These are phyloP conservation scores for Camelus bactrianus DNA, from an alignment of 2,113 vertebrate species.

Conservation along the genomic window DNA sequence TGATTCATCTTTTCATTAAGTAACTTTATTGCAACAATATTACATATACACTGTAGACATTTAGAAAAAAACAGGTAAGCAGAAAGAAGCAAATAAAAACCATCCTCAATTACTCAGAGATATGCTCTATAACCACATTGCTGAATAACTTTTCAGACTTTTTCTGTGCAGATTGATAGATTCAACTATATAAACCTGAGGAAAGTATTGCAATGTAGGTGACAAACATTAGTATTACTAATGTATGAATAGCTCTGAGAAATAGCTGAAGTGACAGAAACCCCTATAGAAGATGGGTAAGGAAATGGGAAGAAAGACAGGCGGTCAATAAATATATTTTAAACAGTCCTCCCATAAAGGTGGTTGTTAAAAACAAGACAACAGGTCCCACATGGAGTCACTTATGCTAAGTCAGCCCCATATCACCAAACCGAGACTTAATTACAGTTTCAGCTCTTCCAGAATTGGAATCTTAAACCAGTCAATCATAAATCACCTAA, in stretches of 20 bases:
- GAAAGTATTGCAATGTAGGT: background rate
- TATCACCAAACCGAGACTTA: background rate
- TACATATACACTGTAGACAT: background rate
- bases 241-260: background rate
- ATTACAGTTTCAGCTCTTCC: background rate
- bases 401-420: background rate
- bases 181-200: background rate
- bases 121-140: background rate
- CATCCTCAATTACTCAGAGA: background rate
- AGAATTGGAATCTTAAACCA: background rate
- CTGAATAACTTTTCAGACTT: background rate
- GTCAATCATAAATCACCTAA: background rate
- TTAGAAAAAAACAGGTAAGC: constrained; percentile 51
- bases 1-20: constrained; percentile 8
- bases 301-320: background rate
- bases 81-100: constrained; percentile 45
- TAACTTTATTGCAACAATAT: constrained; percentile 18
- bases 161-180: background rate
- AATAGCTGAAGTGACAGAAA: constrained; percentile 25
- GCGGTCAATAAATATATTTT: background rate
- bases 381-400: background rate
- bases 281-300: background rate
- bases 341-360: background rate
- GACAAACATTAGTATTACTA: background rate
- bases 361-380: background rate